Percentiles rank a stretch among this genome's conserved stretches.
Conservation (phyloP, 2,888 invertebrate species). For the Chloroclysta siterata region DNA sequence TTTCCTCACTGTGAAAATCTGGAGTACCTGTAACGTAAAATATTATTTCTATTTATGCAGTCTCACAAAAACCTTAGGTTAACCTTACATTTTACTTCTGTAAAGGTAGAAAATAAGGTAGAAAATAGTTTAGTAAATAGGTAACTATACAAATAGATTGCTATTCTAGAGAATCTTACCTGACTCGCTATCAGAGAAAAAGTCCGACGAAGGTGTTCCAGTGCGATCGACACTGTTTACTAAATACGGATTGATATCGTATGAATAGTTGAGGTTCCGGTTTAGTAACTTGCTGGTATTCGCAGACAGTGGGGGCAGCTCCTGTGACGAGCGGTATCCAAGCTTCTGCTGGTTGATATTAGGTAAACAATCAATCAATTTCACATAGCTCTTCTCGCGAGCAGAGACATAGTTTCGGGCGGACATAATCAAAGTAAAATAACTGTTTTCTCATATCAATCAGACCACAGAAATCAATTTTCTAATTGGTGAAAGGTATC, state of each 20-base stretch:
- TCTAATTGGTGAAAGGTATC: constrained; percentile 5
- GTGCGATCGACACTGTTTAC: constrained; percentile 64
- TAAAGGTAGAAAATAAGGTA: too few relatives aligned
- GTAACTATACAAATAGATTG: too few relatives aligned
- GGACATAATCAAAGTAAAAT: constrained; percentile 64
- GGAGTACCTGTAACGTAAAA: constrained; percentile 62
- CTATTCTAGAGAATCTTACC: constrained; percentile 48
- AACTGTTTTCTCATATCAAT: constrained; percentile 9
- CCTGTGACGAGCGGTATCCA: constrained; percentile 61
- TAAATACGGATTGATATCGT: constrained; percentile 60
- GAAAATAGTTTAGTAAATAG: too few relatives aligned
- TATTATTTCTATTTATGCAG: not conserved
- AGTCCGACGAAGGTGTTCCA: constrained; percentile 76
- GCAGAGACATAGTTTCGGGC: constrained; percentile 76
- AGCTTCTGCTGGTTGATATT: constrained; percentile 71
- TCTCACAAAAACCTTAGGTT: not conserved
- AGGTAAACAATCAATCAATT: constrained; percentile 74
- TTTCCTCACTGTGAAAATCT: constrained; percentile 78
- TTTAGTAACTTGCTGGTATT: constrained; percentile 65
- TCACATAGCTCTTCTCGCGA: constrained; percentile 70
- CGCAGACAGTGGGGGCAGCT: constrained; percentile 68
- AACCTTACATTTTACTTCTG: too few relatives aligned
- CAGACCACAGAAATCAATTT: not conserved
- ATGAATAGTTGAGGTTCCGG: constrained; percentile 71
- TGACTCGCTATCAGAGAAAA: constrained; percentile 77